These are phyloP conservation scores for Orussus abietinus DNA, from an alignment of 1,140 invertebrate species.

Conservation along the genomic window DNA sequence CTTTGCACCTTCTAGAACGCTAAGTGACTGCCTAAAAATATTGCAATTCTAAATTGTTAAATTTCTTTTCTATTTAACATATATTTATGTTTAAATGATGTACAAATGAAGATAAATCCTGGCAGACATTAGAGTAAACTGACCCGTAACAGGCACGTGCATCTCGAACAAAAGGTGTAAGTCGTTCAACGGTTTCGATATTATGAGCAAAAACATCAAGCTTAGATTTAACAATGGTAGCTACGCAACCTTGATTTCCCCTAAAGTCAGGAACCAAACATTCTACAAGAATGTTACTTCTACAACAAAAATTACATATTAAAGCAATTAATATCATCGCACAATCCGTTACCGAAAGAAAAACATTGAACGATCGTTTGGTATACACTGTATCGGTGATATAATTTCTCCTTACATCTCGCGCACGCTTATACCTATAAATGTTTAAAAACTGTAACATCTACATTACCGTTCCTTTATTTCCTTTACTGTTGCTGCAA, in stretches of 20 bases:
- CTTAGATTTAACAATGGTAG: slow-evolving; percentile 74
- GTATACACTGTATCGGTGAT: too few species aligned
- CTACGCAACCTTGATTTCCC: slow-evolving; percentile 74
- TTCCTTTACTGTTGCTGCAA: slow-evolving; percentile 85
- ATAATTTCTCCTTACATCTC: too few species aligned
- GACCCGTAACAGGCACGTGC: slow-evolving; percentile 72
- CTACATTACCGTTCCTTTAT: slow-evolving; percentile 70
- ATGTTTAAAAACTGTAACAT: too few species aligned
- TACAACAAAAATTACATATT: slow-evolving; percentile 52
- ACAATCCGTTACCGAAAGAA: too few species aligned
- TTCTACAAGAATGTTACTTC: slow-evolving; percentile 87
- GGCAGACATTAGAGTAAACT: slow-evolving; percentile 14
- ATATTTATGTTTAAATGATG: slow-evolving; percentile 12
- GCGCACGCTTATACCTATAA: too few species aligned
- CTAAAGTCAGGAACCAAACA: slow-evolving; percentile 96
- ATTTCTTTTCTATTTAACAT: slow-evolving; percentile 1
- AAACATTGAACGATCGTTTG: too few species aligned
- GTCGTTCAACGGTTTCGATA: slow-evolving; percentile 88
- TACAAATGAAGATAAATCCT: slow-evolving; percentile 5
- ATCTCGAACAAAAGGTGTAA: slow-evolving; percentile 90
- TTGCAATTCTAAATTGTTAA: slow-evolving; percentile 11
- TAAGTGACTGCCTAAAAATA: slow-evolving; percentile 72
- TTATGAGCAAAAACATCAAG: slow-evolving; percentile 96
- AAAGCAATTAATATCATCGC: slow-evolving; percentile 21
- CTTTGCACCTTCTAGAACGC: slow-evolving; percentile 80